Percentiles rank a stretch among this genome's conserved stretches.
These are phyloP conservation scores for Eilema caniola DNA, from an alignment of 2,888 invertebrate genomes.

Conservation along the genomic window DNA sequence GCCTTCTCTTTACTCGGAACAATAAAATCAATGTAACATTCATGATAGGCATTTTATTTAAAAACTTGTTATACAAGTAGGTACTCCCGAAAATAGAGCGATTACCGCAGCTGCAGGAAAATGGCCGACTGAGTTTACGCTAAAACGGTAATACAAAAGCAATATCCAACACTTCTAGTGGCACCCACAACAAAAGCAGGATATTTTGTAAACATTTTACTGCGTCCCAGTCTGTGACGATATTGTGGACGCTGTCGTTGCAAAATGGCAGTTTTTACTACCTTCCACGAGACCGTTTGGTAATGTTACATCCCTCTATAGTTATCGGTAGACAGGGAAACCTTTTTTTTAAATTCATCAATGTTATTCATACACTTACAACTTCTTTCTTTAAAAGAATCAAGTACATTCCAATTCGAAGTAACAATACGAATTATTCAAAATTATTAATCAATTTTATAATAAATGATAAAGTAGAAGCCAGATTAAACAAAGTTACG, in stretches of 20 bases:
- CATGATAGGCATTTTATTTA: constrained; percentile 32
- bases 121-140: constrained; percentile 63
- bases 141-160: constrained; percentile 77
- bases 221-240: constrained; percentile 82
- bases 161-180: constrained; percentile 72
- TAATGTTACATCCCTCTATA: constrained; percentile 62
- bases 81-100: constrained; percentile 51
- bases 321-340: constrained; percentile 53
- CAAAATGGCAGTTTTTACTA: constrained; percentile 83
- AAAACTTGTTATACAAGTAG: constrained; percentile 26
- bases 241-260: constrained; percentile 80
- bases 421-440: background rate
- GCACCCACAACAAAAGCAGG: constrained; percentile 75
- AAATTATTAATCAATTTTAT: background rate
- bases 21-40: constrained; percentile 10
- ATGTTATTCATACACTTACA: constrained; percentile 26
- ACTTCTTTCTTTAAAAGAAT: constrained; percentile 4
- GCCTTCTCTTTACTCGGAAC: background rate
- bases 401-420: background rate
- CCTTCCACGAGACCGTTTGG: constrained; percentile 72
- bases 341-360: constrained; percentile 38
- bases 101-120: constrained; percentile 58
- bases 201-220: constrained; percentile 85
- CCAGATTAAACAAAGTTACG: constrained; percentile 16
- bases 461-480: background rate